These are phyloP conservation scores for Cacoxenus indagator DNA, from an alignment of 2,888 invertebrate species.

Conservation along the genomic window DNA sequence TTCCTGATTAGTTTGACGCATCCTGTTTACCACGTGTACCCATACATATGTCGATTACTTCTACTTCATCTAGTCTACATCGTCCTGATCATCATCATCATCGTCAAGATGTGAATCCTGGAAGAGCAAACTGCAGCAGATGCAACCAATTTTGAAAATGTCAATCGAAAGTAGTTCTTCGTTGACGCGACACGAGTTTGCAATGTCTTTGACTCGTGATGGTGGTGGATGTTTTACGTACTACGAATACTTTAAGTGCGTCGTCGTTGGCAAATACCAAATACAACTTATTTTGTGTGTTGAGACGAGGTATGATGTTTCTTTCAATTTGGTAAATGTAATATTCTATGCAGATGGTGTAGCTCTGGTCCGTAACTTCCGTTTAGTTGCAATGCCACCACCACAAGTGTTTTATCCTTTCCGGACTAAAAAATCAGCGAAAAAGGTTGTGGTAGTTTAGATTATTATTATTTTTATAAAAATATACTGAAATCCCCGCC, in stretches of 20 bases:
- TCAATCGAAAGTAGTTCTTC: background rate
- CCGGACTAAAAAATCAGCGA: background rate
- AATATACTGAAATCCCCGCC: too few relatives aligned
- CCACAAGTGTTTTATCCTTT: slow-evolving; percentile 1
- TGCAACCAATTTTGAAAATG: slow-evolving; percentile 34
- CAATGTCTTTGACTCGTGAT: background rate
- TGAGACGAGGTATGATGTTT: background rate
- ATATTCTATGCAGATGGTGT: background rate
- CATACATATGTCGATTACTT: slow-evolving; percentile 42
- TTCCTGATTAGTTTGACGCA: background rate
- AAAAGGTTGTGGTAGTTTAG: background rate
- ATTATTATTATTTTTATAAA: background rate
- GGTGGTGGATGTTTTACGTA: background rate
- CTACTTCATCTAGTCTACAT: too few relatives aligned
- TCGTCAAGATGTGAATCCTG: too few relatives aligned
- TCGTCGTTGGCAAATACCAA: background rate
- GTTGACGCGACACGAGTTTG: background rate
- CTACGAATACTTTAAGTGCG: background rate
- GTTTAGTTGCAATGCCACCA: background rate
- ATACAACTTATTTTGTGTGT: background rate
- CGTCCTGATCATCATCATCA: too few relatives aligned
- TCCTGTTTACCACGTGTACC: slow-evolving; percentile 39
- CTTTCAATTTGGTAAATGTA: background rate
- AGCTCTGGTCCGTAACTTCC: background rate
- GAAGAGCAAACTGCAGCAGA: slow-evolving; percentile 29